phyloP scores from a whole-genome alignment of 1,140 invertebrate genomes.

The Cryptotermes secundus region DNA sequence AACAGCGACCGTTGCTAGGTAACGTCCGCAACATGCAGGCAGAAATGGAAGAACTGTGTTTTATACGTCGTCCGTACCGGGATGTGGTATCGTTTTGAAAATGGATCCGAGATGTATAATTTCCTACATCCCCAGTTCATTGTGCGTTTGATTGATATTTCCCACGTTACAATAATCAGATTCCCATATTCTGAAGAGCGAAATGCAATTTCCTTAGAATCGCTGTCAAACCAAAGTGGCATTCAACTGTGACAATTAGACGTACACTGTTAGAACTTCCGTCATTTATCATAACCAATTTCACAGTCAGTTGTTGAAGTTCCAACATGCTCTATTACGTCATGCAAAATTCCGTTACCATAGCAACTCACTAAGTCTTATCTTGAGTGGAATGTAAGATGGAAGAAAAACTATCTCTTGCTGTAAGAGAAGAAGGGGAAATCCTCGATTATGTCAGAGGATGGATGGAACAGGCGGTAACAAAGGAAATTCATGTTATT shows the following conservation, averaged over 20 bases:
- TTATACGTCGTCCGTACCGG: too few relatives aligned
- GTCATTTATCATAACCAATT: background rate
- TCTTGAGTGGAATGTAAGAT: background rate
- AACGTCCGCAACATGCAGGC: too few relatives aligned
- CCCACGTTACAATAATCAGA: background rate
- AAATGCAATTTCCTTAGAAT: background rate
- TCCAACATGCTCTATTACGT: background rate
- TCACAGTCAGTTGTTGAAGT: background rate
- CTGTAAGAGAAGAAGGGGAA: background rate
- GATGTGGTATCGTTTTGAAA: too few relatives aligned
- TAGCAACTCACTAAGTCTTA: background rate
- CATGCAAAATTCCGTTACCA: background rate
- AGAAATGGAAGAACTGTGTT: too few relatives aligned
- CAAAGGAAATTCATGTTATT: too few relatives aligned
- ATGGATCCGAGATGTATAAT: too few relatives aligned
- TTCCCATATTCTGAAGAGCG: background rate
- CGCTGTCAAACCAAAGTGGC: background rate
- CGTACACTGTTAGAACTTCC: background rate
- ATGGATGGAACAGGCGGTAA: too few relatives aligned
- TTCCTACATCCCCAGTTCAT: too few relatives aligned
- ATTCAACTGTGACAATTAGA: background rate
- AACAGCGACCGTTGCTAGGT: too few relatives aligned
- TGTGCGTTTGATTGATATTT: background rate
- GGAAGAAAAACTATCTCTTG: background rate
- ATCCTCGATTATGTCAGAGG: too few relatives aligned